phyloP scores from a whole-genome alignment of 2,888 invertebrate genomes.

The Miltochrista miniata region DNA sequence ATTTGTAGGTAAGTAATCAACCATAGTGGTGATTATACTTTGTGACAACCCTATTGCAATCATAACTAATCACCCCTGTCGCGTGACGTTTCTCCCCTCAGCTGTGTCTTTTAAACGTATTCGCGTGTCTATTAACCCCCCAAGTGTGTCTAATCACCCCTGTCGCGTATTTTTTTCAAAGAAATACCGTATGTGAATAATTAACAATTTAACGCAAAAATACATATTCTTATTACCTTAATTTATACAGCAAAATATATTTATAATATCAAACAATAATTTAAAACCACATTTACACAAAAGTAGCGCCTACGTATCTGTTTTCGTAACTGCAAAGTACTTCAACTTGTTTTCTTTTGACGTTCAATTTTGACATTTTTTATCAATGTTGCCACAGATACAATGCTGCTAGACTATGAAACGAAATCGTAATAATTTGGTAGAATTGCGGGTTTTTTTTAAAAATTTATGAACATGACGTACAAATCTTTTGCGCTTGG shows the following conservation, averaged over 20 bases:
- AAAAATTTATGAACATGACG: too few species aligned
- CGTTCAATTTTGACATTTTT: conserved; percentile 4
- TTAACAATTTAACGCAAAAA: conserved; percentile 1
- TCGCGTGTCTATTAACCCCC: conserved; percentile 11
- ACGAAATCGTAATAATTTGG: too few species aligned
- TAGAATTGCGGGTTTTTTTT: too few species aligned
- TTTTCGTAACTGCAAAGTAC: too few species aligned
- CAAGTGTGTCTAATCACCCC: conserved; percentile 8
- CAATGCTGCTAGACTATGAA: background rate
- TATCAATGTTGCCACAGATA: conserved; percentile 7
- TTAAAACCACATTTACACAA: background rate
- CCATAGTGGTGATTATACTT: background rate
- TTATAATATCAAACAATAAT: background rate
- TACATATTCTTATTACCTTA: conserved; percentile 2
- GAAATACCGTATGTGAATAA: conserved; percentile 5
- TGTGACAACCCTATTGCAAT: background rate
- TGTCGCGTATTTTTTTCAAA: conserved; percentile 5
- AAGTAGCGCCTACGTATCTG: background rate
- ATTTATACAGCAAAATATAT: conserved; percentile 1
- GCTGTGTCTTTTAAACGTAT: conserved; percentile 12
- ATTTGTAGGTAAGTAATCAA: too few species aligned
- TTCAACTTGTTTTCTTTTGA: conserved; percentile 1
- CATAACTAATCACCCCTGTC: conserved; percentile 8
- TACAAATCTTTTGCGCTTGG: too few species aligned
- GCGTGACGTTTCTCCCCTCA: conserved; percentile 11